These are phyloP conservation scores for Macrophya annulata DNA, from an alignment of 2,888 invertebrate species.

Conservation along the genomic window DNA sequence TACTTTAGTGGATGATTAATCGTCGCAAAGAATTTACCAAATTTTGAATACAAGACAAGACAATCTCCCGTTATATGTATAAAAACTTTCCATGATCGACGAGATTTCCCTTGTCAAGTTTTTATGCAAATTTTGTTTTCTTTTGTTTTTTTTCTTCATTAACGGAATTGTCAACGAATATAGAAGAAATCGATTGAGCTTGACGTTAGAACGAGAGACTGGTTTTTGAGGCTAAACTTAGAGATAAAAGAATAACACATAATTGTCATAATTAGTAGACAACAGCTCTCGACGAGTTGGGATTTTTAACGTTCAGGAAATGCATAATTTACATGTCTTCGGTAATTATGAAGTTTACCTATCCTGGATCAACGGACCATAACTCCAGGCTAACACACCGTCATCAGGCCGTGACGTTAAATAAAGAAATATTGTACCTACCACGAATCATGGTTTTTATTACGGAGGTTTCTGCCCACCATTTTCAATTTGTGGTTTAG, in stretches of 20 bases:
- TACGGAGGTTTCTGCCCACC: background rate
- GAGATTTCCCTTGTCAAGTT: background rate
- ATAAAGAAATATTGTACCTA: constrained; percentile 26
- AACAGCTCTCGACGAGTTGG: constrained; percentile 16
- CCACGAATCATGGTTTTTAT: constrained; percentile 14
- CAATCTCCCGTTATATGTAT: too few species aligned
- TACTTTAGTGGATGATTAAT: background rate
- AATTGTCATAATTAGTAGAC: constrained; percentile 31
- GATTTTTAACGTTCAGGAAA: constrained; percentile 27
- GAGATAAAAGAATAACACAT: background rate
- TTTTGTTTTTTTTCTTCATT: background rate
- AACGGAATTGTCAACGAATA: background rate
- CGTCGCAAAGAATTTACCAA: background rate
- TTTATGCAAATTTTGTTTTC: background rate
- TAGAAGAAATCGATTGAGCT: background rate
- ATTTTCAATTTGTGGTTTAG: constrained; percentile 15
- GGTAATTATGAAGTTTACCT: constrained; percentile 49
- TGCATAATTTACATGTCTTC: constrained; percentile 48
- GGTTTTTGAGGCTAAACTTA: background rate
- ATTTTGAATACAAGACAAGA: background rate
- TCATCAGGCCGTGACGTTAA: constrained; percentile 46
- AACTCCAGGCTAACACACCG: constrained; percentile 11
- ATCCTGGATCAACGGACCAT: constrained; percentile 49
- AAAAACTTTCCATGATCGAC: background rate
- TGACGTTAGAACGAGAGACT: background rate